phyloP scores from a whole-genome alignment of 2,797 vertebrate genomes.

The Cuniculus paca region DNA sequence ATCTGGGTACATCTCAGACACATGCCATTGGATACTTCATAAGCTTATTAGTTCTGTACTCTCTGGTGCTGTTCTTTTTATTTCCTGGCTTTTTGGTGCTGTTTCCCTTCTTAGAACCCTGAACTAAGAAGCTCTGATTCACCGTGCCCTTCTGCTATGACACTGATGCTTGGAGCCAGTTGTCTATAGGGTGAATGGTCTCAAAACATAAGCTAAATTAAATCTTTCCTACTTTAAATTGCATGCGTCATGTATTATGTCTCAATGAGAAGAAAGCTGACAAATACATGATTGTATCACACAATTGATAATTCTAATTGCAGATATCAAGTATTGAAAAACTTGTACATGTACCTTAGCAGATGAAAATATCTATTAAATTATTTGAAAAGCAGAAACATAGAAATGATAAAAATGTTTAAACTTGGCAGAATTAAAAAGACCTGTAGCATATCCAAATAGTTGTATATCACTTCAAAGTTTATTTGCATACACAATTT shows the following conservation, averaged over 20 bases:
- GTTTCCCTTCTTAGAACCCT: background rate
- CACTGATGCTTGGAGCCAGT: background rate
- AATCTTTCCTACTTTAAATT: background rate
- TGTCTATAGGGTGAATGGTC: background rate
- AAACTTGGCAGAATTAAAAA: background rate
- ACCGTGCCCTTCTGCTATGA: background rate
- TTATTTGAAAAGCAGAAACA: background rate
- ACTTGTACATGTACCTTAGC: background rate
- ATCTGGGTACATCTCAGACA: background rate
- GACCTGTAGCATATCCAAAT: background rate
- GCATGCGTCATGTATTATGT: background rate
- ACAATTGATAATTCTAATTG: background rate
- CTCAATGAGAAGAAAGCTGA: background rate
- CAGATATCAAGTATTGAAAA: background rate
- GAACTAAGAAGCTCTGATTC: background rate
- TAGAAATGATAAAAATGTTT: background rate
- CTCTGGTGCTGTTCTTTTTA: background rate
- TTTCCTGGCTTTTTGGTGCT: background rate
- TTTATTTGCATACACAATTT: background rate
- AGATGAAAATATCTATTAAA: background rate
- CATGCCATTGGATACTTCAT: background rate
- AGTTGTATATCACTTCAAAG: background rate
- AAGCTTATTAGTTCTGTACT: background rate
- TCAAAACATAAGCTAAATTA: background rate
- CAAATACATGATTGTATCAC: background rate